A percentile compares a stretch with the other conserved stretches of the same genome.
phyloP scores from a whole-genome alignment of 2,113 vertebrate genomes.

The Platichthys flesus region DNA sequence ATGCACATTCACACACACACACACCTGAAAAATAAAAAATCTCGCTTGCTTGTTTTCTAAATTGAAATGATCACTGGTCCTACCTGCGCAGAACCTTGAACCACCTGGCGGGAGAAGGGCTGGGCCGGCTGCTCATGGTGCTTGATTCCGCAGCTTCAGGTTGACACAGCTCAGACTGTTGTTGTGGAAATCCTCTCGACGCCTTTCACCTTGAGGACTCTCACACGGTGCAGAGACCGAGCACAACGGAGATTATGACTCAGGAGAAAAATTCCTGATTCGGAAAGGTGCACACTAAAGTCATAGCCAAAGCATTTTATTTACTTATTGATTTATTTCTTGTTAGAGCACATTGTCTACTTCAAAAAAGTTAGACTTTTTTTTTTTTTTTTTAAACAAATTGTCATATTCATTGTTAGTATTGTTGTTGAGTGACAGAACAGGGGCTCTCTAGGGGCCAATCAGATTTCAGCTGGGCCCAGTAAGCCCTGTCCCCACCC shows the following conservation, averaged over 20 bases:
- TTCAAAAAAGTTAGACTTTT: no score
- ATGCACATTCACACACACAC: no score
- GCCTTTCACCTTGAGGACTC: neutral
- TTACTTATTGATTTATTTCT: no score
- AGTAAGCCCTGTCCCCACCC: no score
- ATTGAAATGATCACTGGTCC: neutral
- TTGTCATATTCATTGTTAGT: no score
- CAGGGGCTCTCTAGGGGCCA: neutral
- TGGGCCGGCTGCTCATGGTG: conserved; percentile 66
- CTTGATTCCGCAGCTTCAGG: neutral
- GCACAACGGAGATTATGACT: neutral
- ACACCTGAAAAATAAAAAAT: neutral
- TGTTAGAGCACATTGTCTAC: no score
- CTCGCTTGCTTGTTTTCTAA: no score
- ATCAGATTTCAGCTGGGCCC: neutral
- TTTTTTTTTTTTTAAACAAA: no score
- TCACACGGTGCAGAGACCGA: neutral
- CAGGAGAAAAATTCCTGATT: neutral
- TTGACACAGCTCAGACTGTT: neutral
- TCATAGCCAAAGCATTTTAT: no score
- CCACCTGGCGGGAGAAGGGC: conserved; percentile 74
- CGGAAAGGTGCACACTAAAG: no score
- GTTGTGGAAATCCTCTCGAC: neutral
- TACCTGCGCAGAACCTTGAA: conserved; percentile 76
- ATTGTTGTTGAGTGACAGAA: no score